Conservation (phyloP, 2,888 invertebrate genomes). For the Diaprepes abbreviatus region DNA sequence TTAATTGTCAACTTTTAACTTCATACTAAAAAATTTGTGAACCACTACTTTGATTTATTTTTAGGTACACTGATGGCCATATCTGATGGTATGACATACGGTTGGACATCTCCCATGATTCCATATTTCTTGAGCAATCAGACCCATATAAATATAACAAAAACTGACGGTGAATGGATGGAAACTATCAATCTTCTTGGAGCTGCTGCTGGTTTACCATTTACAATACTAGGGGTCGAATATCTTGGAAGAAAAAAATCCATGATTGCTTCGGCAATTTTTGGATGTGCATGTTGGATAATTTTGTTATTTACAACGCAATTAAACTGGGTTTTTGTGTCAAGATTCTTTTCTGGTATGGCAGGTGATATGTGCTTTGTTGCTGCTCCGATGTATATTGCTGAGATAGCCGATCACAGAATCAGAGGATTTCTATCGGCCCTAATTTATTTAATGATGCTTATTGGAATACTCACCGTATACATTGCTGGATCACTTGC, state of each 20-base stretch:
- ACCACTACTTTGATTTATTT: no score
- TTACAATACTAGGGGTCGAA: slow-evolving; percentile 58
- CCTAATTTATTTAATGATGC: slow-evolving; percentile 63
- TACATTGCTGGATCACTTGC: slow-evolving; percentile 62
- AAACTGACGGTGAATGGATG: slow-evolving; percentile 55
- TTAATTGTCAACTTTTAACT: no score
- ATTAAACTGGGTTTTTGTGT: slow-evolving; percentile 58
- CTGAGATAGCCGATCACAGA: slow-evolving; percentile 55
- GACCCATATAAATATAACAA: slow-evolving; percentile 61
- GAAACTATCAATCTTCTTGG: slow-evolving; percentile 56
- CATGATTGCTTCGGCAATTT: slow-evolving; percentile 58
- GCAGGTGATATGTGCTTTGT: slow-evolving; percentile 63
- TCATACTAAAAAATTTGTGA: no score
- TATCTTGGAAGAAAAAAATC: slow-evolving; percentile 59
- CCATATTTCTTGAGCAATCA: slow-evolving; percentile 56
- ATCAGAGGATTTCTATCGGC: slow-evolving; percentile 63
- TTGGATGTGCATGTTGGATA: slow-evolving; percentile 60
- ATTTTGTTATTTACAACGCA: slow-evolving; percentile 58
- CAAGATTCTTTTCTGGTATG: slow-evolving; percentile 59
- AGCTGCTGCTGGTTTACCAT: slow-evolving; percentile 55
- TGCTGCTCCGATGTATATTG: slow-evolving; percentile 61
- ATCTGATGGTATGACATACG: slow-evolving; percentile 65
- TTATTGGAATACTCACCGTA: slow-evolving; percentile 61
- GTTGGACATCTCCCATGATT: slow-evolving; percentile 56
- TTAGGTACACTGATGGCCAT: slow-evolving; percentile 61